Percentiles rank a stretch among this genome's conserved stretches.
Conservation (phyloP, 2,888 invertebrate genomes). For the Tachystola acroxantha region DNA sequence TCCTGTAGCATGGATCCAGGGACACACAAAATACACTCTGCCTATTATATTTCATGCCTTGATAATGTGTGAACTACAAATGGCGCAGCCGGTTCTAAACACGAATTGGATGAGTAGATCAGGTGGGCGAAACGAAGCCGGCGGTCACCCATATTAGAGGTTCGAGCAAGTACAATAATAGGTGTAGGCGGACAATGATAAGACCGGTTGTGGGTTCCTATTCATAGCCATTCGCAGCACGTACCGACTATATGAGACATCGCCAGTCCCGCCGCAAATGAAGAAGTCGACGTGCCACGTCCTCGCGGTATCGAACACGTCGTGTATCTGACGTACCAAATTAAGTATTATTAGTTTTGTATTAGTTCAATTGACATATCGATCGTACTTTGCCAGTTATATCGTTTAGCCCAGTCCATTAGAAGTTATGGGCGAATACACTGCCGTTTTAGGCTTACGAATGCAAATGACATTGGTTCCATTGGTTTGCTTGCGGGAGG, state of each 20-base stretch:
- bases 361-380: constrained; percentile 8
- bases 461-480: constrained; percentile 33
- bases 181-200: constrained; percentile 28
- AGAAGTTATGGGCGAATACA: constrained; percentile 22
- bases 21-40: too few species aligned
- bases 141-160: constrained; percentile 10
- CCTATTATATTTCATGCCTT: too few species aligned
- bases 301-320: constrained; percentile 21
- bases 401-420: constrained; percentile 12
- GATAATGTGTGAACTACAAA: too few species aligned
- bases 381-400: not conserved
- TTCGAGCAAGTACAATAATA: constrained; percentile 22
- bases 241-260: constrained; percentile 57
- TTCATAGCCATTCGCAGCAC: constrained; percentile 45
- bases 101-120: too few species aligned
- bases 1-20: too few species aligned
- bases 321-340: constrained; percentile 38
- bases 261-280: constrained; percentile 47
- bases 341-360: constrained; percentile 30
- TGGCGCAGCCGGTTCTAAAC: too few species aligned
- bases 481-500: constrained; percentile 14
- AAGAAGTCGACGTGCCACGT: constrained; percentile 30
- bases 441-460: constrained; percentile 28
- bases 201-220: constrained; percentile 14
- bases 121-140: too few species aligned